phyloP scores from a whole-genome alignment of 2,113 vertebrate species.

The Corynorhinus townsendii region DNA sequence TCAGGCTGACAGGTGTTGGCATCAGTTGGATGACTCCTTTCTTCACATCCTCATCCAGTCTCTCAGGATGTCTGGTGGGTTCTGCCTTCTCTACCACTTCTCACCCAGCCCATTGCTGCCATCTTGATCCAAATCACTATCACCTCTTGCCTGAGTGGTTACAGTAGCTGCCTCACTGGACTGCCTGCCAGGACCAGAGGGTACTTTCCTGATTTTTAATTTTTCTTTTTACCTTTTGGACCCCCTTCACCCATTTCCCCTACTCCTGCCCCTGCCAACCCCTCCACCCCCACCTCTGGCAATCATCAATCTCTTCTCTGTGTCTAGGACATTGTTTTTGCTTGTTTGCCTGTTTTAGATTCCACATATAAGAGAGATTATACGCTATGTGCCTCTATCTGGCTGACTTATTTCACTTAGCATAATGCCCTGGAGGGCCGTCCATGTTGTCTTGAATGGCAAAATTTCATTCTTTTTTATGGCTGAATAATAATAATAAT shows the following conservation, averaged over 20 bases:
- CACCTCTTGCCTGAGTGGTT: background rate
- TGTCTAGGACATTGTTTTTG: background rate
- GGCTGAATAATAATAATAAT: background rate
- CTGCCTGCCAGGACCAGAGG: background rate
- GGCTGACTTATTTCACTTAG: background rate
- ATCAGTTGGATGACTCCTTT: background rate
- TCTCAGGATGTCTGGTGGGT: background rate
- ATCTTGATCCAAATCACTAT: no score
- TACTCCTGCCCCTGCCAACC: background rate
- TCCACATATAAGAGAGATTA: background rate
- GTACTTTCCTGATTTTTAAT: background rate
- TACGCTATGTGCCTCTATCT: background rate
- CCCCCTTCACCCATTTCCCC: background rate
- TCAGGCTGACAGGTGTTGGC: background rate
- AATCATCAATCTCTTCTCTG: background rate
- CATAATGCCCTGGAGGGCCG: background rate
- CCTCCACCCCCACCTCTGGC: background rate
- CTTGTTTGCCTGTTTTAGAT: background rate
- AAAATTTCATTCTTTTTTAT: background rate
- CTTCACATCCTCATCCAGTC: background rate
- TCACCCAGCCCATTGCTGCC: background rate
- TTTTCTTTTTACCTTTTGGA: background rate
- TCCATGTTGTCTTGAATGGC: background rate
- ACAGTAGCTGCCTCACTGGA: background rate
- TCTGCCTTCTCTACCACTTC: background rate